Percentiles rank a stretch among this genome's conserved stretches.
These are phyloP conservation scores for Drosophila limbata DNA, from an alignment of 2,888 invertebrate species.

Conservation along the genomic window DNA sequence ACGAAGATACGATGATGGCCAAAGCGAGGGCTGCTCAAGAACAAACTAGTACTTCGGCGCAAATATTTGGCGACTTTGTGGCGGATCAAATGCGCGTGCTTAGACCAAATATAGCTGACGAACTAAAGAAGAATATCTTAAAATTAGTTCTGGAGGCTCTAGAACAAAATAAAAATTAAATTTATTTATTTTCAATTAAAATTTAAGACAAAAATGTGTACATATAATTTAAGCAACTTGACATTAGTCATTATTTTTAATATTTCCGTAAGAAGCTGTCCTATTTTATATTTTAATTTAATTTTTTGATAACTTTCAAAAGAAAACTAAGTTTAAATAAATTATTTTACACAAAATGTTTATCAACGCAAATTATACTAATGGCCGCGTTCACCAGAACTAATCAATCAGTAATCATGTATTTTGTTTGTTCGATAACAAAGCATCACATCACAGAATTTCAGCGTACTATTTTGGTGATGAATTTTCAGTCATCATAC, in stretches of 20 bases:
- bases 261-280: background rate
- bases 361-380: background rate
- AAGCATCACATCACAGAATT: no score
- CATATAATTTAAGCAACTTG: background rate
- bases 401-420: no score
- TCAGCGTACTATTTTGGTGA: no score
- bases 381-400: no score
- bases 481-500: no score
- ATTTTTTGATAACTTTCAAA: no score
- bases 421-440: no score
- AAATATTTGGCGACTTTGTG: constrained; percentile 53
- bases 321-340: no score
- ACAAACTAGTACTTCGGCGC: constrained; percentile 22
- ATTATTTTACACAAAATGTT: no score
- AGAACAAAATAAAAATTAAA: constrained; percentile 28
- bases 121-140: constrained; percentile 39
- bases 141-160: constrained; percentile 40
- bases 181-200: background rate
- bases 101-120: constrained; percentile 32
- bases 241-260: background rate
- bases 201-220: background rate
- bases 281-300: no score
- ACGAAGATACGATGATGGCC: constrained; percentile 2
- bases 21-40: constrained; percentile 1
- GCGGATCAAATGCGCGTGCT: constrained; percentile 45